Conservation (phyloP, 2,888 invertebrate genomes). For the Amphimallon solstitiale region DNA sequence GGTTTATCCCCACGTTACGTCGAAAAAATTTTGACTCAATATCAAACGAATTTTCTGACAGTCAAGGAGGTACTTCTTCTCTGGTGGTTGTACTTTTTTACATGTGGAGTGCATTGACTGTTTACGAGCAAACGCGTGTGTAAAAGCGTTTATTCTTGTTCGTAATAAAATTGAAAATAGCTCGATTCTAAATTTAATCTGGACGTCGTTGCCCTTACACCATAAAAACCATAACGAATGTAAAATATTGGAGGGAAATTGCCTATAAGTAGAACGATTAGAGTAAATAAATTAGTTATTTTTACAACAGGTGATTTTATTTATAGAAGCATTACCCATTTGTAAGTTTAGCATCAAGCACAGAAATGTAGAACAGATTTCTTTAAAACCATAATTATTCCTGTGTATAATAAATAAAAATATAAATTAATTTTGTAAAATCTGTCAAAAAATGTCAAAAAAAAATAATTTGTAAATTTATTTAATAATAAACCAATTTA, state of each 20-base stretch:
- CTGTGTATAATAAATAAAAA: too few species aligned
- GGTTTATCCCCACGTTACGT: too few species aligned
- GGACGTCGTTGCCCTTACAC: slow-evolving; percentile 27
- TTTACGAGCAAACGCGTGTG: slow-evolving; percentile 21
- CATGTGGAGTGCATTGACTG: slow-evolving; percentile 18
- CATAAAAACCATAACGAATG: slow-evolving; percentile 22
- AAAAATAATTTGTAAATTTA: too few species aligned
- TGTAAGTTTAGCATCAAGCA: too few species aligned
- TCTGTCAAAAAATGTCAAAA: too few species aligned
- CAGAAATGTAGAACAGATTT: too few species aligned
- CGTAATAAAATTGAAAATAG: slow-evolving; percentile 35
- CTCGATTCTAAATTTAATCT: slow-evolving; percentile 19
- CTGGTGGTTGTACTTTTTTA: slow-evolving; percentile 17
- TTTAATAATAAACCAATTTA: too few species aligned
- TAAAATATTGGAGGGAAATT: slow-evolving; percentile 15
- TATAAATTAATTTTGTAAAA: too few species aligned
- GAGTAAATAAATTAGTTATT: slow-evolving; percentile 1
- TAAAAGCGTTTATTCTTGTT: slow-evolving; percentile 27
- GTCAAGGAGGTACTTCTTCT: background rate
- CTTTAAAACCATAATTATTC: too few species aligned
- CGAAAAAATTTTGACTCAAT: too few species aligned
- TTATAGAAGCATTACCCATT: too few species aligned
- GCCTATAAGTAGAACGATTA: slow-evolving; percentile 5
- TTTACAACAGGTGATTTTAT: background rate
- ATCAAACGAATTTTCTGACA: background rate